A percentile compares a stretch with the other conserved stretches of the same genome.
phyloP scores from a whole-genome alignment of 2,888 invertebrate species.

The Rhorus exstirpatorius region DNA sequence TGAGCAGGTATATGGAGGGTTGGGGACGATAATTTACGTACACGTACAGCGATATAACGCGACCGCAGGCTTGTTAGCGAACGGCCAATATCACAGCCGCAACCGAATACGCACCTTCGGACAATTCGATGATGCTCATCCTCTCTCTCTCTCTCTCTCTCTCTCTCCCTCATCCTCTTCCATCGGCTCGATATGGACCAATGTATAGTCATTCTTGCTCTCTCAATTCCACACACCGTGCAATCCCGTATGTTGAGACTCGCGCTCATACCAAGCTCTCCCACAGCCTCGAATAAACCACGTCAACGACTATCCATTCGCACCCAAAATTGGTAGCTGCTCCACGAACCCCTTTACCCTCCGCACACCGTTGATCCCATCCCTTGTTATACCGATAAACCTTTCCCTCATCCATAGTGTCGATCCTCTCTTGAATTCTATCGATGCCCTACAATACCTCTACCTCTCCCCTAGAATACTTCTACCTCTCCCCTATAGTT shows the following conservation, averaged over 20 bases:
- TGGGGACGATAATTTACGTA: conserved; percentile 62
- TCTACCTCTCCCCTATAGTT: no score
- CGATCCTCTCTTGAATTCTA: conserved; percentile 10
- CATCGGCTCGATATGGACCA: conserved; percentile 1
- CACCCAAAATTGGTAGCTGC: conserved; percentile 44
- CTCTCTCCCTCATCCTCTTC: conserved; percentile 12
- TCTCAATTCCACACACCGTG: conserved; percentile 2
- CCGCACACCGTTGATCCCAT: neutral
- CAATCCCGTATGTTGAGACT: neutral
- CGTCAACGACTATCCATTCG: conserved; percentile 51
- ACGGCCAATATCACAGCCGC: conserved; percentile 65
- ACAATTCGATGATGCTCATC: conserved; percentile 58
- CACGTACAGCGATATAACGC: conserved; percentile 61
- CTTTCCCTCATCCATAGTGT: neutral
- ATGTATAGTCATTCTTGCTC: conserved; percentile 3
- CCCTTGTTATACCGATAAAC: neutral
- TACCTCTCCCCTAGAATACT: no score
- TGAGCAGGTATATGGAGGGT: conserved; percentile 37
- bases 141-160: conserved; percentile 9
- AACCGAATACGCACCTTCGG: conserved; percentile 65
- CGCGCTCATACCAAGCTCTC: neutral
- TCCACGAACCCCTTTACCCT: neutral
- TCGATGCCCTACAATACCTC: conserved; percentile 4
- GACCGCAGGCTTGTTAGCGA: conserved; percentile 66
- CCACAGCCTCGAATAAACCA: conserved; percentile 45